These are phyloP conservation scores for Pedicia rivosa DNA, from an alignment of 2,888 invertebrate species.

Conservation along the genomic window DNA sequence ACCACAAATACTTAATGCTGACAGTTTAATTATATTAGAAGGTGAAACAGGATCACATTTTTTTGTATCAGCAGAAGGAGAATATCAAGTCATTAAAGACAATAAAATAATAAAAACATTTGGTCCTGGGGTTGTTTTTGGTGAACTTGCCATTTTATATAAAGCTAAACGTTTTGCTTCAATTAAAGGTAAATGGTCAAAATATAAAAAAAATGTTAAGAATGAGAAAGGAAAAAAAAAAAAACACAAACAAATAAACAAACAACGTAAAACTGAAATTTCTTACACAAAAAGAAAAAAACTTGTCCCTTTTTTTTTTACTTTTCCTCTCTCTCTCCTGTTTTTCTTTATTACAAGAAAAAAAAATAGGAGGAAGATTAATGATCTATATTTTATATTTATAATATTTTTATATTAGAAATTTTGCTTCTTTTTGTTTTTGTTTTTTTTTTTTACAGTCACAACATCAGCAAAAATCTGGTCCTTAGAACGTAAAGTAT, in stretches of 20 bases:
- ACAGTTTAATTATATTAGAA: slow-evolving; percentile 58
- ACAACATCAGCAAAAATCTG: slow-evolving; percentile 67
- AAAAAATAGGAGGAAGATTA: too few relatives aligned
- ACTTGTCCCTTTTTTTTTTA: slow-evolving; percentile 1
- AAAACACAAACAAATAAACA: not conserved
- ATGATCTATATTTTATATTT: too few relatives aligned
- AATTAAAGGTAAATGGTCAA: slow-evolving; percentile 56
- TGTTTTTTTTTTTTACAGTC: slow-evolving; percentile 31
- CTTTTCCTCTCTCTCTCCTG: too few relatives aligned
- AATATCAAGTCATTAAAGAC: slow-evolving; percentile 71
- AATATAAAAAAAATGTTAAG: not conserved
- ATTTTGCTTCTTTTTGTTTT: not conserved
- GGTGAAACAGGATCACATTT: slow-evolving; percentile 75
- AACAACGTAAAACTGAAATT: not conserved
- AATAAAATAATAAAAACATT: slow-evolving; percentile 62
- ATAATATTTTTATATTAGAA: too few relatives aligned
- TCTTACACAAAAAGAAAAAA: not conserved
- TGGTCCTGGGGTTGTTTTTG: slow-evolving; percentile 68
- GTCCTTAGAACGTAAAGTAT: slow-evolving; percentile 73
- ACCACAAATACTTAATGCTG: slow-evolving; percentile 45
- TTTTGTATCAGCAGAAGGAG: slow-evolving; percentile 73
- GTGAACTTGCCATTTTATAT: slow-evolving; percentile 87
- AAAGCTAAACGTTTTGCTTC: slow-evolving; percentile 84
- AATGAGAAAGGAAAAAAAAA: not conserved
- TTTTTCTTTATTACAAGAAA: too few relatives aligned